Evolutionary conservation across 2,888 invertebrate genomes (phyloP), one percentile per base, ranked within the genome.

Genomic region (Nephrotoma flavescens): DNA sequence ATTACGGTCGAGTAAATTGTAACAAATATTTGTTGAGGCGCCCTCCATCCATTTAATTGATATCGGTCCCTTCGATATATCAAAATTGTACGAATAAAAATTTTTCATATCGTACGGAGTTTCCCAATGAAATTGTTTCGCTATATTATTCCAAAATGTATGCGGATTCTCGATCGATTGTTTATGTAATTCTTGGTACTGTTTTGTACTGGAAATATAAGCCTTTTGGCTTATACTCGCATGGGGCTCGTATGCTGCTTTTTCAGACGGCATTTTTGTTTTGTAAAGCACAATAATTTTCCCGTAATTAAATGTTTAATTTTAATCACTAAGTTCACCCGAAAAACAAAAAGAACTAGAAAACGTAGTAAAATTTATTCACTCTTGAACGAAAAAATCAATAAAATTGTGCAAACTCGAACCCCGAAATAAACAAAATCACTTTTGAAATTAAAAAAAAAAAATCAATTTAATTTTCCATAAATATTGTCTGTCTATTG

Each of bases 21-120:
- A 99, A 91, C 97, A 97, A 88, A 99, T 95, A 91, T 99, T 99
- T 71, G 99, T 99, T 52, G 96, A 95, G 4, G 97, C 97, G 9
- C 98, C 99, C 89, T 97, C 96, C 95, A 99, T 95, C 97, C 98
- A 99, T 92, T 97, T 97, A 85, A 97, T 95, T 89, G 94, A 96
- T 89, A 99, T 95, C 11, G 96, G 96, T 86, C 99, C 99, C 91
- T 97, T 96, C 88, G 93, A 94, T 86, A 96, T 91, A 91, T 99
- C 96, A 91, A 99, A 99, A 92, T 99, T 99, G 92, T 96, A 98
- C 12, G 96, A 95, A 89, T 96, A 93, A 90, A 98, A 97, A 89
- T 95, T 95, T 87, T 95, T 94, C 87, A 94, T 93, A 88, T 95
- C 94, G 86, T 94, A 94, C 86, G 95, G 94, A 41, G 95, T 95